These are phyloP conservation scores for Aptenodytes patagonicus DNA, from an alignment of 2,113 vertebrate species.

Conservation along the genomic window DNA sequence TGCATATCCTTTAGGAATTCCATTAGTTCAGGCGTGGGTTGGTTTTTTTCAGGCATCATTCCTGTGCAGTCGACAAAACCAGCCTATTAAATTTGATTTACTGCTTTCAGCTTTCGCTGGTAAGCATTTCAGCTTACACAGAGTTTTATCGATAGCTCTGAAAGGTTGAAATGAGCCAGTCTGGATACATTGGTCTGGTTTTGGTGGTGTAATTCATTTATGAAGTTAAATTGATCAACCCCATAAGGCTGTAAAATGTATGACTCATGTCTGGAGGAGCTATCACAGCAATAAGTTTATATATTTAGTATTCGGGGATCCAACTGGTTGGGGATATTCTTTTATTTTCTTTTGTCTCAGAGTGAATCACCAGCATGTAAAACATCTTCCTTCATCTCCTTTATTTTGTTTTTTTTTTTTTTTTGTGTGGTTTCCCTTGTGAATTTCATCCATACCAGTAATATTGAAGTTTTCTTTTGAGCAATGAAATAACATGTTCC, in stretches of 20 bases:
- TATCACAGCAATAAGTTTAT: slow-evolving; percentile 15
- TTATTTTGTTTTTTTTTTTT: background rate
- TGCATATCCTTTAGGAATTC: slow-evolving; percentile 7
- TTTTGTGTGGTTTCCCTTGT: background rate
- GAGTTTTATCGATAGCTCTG: slow-evolving; percentile 30
- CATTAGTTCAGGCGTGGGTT: background rate
- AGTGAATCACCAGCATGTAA: slow-evolving; percentile 14
- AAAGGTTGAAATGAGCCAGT: slow-evolving; percentile 13
- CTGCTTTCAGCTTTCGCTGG: slow-evolving; percentile 37
- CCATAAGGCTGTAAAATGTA: slow-evolving; percentile 38
- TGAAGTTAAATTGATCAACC: slow-evolving; percentile 27
- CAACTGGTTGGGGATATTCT: background rate
- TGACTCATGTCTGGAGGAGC: slow-evolving; percentile 61
- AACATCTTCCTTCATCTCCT: background rate
- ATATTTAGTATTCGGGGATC: background rate
- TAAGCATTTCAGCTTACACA: slow-evolving; percentile 30
- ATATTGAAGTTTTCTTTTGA: background rate
- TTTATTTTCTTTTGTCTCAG: slow-evolving; percentile 35
- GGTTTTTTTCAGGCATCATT: background rate
- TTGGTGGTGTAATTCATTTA: slow-evolving; percentile 42
- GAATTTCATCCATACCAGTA: slow-evolving; percentile 10
- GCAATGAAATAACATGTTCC: slow-evolving; percentile 31
- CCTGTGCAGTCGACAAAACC: background rate
- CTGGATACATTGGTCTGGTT: slow-evolving; percentile 26
- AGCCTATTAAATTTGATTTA: slow-evolving; percentile 51